Conservation (phyloP, 2,888 invertebrate species). For the Steinernema hermaphroditum region DNA sequence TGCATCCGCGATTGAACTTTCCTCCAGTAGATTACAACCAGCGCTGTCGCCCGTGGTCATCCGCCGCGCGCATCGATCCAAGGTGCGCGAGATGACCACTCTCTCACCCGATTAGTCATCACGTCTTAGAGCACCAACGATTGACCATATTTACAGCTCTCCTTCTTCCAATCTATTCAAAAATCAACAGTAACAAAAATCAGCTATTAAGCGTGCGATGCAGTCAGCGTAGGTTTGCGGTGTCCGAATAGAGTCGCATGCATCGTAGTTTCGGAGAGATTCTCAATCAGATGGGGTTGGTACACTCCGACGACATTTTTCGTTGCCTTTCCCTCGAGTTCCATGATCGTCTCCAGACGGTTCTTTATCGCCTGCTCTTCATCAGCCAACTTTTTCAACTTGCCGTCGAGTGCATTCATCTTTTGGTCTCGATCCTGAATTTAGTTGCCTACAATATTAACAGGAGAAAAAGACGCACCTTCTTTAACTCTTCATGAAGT, state of each 20-base stretch:
- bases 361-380: conserved; percentile 43
- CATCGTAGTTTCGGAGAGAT: conserved; percentile 54
- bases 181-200: conserved; percentile 19
- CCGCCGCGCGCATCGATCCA: background rate
- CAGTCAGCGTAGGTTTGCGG: conserved; percentile 49
- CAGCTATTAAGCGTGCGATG: background rate
- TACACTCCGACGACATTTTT: conserved; percentile 47
- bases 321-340: conserved; percentile 46
- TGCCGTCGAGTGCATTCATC: conserved; percentile 38
- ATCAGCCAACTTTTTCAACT: conserved; percentile 32
- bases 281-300: conserved; percentile 53
- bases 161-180: background rate
- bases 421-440: conserved; percentile 40
- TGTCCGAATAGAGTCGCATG: conserved; percentile 58
- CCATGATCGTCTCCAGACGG: conserved; percentile 43
- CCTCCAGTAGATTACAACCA: background rate
- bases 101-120: background rate
- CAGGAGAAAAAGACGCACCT: background rate
- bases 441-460: background rate
- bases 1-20: conserved; percentile 9
- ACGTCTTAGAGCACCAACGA: background rate
- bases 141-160: background rate
- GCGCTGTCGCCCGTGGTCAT: background rate
- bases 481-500: conserved; percentile 41
- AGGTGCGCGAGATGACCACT: background rate